phyloP scores from a whole-genome alignment of 2,113 vertebrate genomes.

The Melanerpes aurifrons region DNA sequence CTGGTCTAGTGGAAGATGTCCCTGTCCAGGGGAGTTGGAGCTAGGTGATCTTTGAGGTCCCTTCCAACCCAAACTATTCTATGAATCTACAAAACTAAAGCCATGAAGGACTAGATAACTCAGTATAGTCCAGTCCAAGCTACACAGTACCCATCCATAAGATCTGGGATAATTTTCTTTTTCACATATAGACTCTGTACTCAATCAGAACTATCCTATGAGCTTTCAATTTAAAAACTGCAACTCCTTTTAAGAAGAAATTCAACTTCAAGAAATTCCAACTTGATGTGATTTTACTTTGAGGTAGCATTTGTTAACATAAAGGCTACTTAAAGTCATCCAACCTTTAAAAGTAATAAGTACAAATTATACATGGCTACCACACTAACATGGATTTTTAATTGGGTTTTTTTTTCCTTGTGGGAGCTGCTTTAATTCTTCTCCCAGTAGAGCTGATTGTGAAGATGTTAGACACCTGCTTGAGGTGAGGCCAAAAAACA shows the following conservation, averaged over 20 bases:
- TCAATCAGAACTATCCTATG: background rate
- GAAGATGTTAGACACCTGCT: background rate
- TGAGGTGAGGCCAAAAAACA: background rate
- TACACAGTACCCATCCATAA: background rate
- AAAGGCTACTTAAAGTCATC: background rate
- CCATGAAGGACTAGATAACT: background rate
- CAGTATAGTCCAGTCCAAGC: background rate
- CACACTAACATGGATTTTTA: background rate
- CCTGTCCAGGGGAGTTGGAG: no score
- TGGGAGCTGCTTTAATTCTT: background rate
- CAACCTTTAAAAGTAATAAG: background rate
- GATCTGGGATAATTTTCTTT: background rate
- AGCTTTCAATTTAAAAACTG: background rate
- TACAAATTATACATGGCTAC: background rate
- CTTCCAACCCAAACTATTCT: no score
- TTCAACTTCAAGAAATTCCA: background rate
- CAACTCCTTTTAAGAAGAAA: background rate
- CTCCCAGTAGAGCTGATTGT: background rate
- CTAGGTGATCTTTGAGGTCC: no score
- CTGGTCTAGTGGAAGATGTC: no score
- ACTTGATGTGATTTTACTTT: background rate
- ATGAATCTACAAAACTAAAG: background rate
- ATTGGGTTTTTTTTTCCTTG: background rate
- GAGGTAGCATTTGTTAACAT: background rate
- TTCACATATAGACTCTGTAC: background rate